phyloP scores from a whole-genome alignment of 1,140 invertebrate genomes.

The Calosoma granatense region DNA sequence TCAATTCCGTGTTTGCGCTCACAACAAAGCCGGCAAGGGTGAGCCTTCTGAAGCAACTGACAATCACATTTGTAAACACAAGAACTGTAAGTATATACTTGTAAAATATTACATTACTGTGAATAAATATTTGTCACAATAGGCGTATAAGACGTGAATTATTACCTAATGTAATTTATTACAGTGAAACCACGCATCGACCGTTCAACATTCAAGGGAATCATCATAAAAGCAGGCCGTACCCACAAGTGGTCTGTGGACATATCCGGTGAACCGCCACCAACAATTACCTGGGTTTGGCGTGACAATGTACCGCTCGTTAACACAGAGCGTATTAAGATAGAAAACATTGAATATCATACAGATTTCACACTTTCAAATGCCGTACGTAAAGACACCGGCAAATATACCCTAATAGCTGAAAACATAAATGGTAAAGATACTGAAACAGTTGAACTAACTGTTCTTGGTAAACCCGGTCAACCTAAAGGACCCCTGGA shows the following conservation, averaged over 20 bases:
- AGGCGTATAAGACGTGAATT: too few relatives aligned
- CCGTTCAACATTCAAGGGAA: conserved; percentile 73
- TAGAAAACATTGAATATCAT: conserved; percentile 85
- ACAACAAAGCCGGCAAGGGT: conserved; percentile 82
- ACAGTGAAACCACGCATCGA: conserved; percentile 78
- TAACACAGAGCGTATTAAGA: conserved; percentile 74
- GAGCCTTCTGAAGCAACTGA: conserved; percentile 85
- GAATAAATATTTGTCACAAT: conserved; percentile 3
- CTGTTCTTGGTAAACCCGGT: conserved; percentile 78
- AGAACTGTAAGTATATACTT: conserved; percentile 85
- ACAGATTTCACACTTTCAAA: conserved; percentile 80
- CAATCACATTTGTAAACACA: conserved; percentile 88
- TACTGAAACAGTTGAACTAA: conserved; percentile 80
- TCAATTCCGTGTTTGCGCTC: conserved; percentile 83
- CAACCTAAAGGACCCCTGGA: conserved; percentile 82
- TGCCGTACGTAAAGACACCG: conserved; percentile 77
- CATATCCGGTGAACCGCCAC: conserved; percentile 80
- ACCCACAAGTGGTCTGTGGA: conserved; percentile 90
- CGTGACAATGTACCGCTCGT: conserved; percentile 70
- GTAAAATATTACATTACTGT: conserved; percentile 13
- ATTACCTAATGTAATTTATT: conserved; percentile 24
- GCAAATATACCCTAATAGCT: conserved; percentile 80
- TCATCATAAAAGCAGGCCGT: conserved; percentile 79
- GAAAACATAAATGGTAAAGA: conserved; percentile 87
- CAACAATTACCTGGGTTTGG: conserved; percentile 77